Evolutionary conservation across 2,888 invertebrate genomes (phyloP).

Genomic region (Mythimna pallens): DNA sequence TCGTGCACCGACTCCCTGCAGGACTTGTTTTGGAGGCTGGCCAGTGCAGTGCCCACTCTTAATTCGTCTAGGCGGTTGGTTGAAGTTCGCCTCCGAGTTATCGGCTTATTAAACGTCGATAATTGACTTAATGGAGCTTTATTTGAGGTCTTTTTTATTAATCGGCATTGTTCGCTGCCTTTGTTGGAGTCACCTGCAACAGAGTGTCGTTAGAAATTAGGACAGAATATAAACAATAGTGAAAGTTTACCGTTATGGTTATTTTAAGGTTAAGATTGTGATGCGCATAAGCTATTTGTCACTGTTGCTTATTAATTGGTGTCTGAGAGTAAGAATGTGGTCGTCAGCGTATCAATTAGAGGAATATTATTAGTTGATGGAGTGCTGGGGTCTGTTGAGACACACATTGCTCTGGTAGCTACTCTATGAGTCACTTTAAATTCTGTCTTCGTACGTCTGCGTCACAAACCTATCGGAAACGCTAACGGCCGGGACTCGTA

Average conservation of each 20-base stretch:
- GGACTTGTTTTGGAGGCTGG: slow-evolving; percentile 62
- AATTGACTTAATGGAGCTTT: slow-evolving; percentile 73
- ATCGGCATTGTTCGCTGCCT: slow-evolving; percentile 48
- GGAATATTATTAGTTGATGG: slow-evolving; percentile 52
- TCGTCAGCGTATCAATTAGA: slow-evolving; percentile 65
- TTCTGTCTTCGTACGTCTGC: slow-evolving; percentile 80
- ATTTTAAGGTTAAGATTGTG: slow-evolving; percentile 44
- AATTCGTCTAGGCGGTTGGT: slow-evolving; percentile 64
- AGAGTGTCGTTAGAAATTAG: slow-evolving; percentile 55
- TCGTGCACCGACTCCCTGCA: slow-evolving; percentile 40
- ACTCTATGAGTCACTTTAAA: slow-evolving; percentile 79
- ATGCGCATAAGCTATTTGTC: slow-evolving; percentile 32
- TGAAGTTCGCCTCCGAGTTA: slow-evolving; percentile 60
- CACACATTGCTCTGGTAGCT: slow-evolving; percentile 58
- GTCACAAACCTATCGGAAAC: slow-evolving; percentile 89
- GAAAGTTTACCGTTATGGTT: slow-evolving; percentile 60
- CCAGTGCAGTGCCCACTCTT: slow-evolving; percentile 46
- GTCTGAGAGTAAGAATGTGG: slow-evolving; percentile 48
- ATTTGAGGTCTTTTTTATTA: slow-evolving; percentile 56
- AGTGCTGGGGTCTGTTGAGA: slow-evolving; percentile 47
- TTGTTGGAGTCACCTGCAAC: slow-evolving; percentile 46
- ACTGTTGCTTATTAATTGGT: slow-evolving; percentile 44
- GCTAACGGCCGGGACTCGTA: slow-evolving; percentile 82
- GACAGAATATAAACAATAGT: slow-evolving; percentile 59
- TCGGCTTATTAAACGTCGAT: slow-evolving; percentile 73